phyloP scores from a whole-genome alignment of 2,113 vertebrate genomes.

The Epinephelus moara region DNA sequence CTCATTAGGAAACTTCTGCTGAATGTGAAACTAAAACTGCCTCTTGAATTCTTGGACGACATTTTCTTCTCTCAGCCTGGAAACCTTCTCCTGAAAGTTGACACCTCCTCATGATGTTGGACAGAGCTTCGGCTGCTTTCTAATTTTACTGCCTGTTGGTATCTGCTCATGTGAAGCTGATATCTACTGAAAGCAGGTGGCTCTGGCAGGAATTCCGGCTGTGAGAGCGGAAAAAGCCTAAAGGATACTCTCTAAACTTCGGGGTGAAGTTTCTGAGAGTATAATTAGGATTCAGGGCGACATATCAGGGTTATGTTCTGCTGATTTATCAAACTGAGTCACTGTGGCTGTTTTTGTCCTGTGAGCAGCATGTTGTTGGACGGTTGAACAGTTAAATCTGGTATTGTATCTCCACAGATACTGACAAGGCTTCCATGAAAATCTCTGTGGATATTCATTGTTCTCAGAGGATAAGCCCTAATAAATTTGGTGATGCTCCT shows the following conservation, averaged over 20 bases:
- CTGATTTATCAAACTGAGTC: conserved; percentile 2
- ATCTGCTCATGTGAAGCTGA: background rate
- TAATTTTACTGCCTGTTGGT: conserved; percentile 47
- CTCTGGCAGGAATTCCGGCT: background rate
- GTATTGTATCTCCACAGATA: too few relatives aligned
- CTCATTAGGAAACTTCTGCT: background rate
- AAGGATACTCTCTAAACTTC: background rate
- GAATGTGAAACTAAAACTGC: conserved; percentile 5
- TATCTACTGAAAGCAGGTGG: conserved; percentile 13
- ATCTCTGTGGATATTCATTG: too few relatives aligned
- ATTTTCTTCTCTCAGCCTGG: background rate
- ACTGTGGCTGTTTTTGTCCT: too few relatives aligned
- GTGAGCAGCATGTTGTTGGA: too few relatives aligned
- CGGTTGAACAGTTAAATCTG: too few relatives aligned
- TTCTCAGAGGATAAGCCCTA: too few relatives aligned
- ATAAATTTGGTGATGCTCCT: too few relatives aligned
- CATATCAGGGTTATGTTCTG: conserved; percentile 1
- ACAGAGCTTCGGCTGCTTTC: conserved; percentile 9
- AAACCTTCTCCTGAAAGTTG: background rate
- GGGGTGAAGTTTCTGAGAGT: background rate
- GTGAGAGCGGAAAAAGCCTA: background rate
- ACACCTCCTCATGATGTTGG: background rate
- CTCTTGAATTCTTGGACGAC: background rate
- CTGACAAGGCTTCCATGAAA: too few relatives aligned
- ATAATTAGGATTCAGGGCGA: conserved; percentile 15